A percentile compares a stretch with the other conserved stretches of the same genome.
These are phyloP conservation scores for Ochropacha duplaris DNA, from an alignment of 2,888 invertebrate genomes.

Conservation along the genomic window DNA sequence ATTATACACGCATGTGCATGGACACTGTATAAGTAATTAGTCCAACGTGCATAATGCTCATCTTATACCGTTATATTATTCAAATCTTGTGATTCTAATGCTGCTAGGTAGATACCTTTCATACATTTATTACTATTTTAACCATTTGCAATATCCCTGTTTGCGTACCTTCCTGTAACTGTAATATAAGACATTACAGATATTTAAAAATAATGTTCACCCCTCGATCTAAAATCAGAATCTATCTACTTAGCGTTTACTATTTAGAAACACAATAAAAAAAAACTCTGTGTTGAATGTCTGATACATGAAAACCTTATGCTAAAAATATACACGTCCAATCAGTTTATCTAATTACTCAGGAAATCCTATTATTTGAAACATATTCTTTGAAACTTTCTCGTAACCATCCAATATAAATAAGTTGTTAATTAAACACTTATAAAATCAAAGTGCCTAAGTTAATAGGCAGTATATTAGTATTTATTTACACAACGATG, in stretches of 20 bases:
- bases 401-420: background rate
- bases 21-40: constrained; percentile 58
- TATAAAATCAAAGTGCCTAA: background rate
- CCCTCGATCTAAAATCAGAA: too few species aligned
- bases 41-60: constrained; percentile 15
- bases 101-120: background rate
- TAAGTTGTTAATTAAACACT: background rate
- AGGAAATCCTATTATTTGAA: background rate
- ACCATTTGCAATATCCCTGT: background rate
- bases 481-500: background rate
- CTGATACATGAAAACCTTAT: background rate
- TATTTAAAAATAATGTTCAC: background rate
- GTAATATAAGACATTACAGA: too few species aligned
- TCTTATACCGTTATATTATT: constrained; percentile 1
- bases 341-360: background rate
- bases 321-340: background rate
- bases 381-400: background rate
- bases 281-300: background rate
- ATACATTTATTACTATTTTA: background rate
- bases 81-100: background rate
- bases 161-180: too few species aligned
- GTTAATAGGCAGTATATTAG: background rate
- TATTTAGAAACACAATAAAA: too few species aligned
- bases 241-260: too few species aligned
- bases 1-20: constrained; percentile 48